These are phyloP conservation scores for Dryadula phaetusa DNA, from an alignment of 2,888 invertebrate species.

Conservation along the genomic window DNA sequence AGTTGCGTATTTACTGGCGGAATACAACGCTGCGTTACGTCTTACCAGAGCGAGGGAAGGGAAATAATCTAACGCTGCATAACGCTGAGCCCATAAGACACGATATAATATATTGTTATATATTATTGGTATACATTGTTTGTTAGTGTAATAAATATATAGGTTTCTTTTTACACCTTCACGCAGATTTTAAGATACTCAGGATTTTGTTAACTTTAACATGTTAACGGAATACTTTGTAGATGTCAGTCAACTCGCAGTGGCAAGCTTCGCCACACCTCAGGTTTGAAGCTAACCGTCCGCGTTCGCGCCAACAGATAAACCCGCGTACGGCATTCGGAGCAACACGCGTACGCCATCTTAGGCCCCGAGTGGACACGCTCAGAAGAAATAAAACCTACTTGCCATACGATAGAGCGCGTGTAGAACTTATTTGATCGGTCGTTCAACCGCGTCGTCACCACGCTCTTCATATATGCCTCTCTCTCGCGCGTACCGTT, in stretches of 20 bases:
- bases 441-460: conserved; percentile 81
- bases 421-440: conserved; percentile 84
- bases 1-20: too few species aligned
- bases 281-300: conserved; percentile 26
- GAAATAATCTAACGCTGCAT: too few species aligned
- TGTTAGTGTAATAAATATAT: too few species aligned
- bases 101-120: too few species aligned
- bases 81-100: too few species aligned
- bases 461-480: conserved; percentile 50
- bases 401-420: conserved; percentile 76
- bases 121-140: too few species aligned
- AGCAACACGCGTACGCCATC: conserved; percentile 65
- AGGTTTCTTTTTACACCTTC: too few species aligned
- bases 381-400: conserved; percentile 78
- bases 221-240: neutral
- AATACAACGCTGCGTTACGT: too few species aligned
- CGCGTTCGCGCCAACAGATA: conserved; percentile 59
- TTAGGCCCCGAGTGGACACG: conserved; percentile 72
- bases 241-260: too few species aligned
- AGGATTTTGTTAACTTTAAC: neutral
- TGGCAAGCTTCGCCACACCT: neutral
- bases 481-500: conserved; percentile 78
- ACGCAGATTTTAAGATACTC: too few species aligned
- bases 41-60: too few species aligned
- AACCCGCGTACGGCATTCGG: conserved; percentile 28